Evolutionary conservation across 2,797 vertebrate species (phyloP), one percentile per base, ranked within the genome.

Genomic region (Sarcoramphus papa): DNA sequence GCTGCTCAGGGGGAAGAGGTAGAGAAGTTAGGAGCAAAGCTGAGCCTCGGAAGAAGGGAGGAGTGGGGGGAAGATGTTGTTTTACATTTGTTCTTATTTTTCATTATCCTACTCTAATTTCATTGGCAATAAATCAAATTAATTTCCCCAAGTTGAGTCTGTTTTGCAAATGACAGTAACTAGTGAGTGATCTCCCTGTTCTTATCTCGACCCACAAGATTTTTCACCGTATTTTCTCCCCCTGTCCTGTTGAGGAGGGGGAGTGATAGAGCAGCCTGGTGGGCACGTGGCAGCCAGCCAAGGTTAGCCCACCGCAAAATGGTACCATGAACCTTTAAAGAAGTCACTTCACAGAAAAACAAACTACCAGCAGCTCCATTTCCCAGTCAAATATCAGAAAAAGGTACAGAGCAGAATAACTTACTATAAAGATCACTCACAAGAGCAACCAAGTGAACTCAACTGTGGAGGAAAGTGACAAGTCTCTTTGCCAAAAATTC

Each of bases 1-100:
- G 0, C 23, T 48, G 23, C 25, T 47, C 4, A 1, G 6, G 9
- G 12, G 25, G 5, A 53, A 12, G 31, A 74, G 7, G 13, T 30
- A 68, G 24, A 73, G 17, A 84, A 50, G 33, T n/a, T 4, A 1
- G 75, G 31, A 50, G 50, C 1, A 1, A 51, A 59, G 25, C 3
- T 47, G 25, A 64, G 64, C 22, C 27, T 74, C 7, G 25, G 17
- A 70, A 85, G 63, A 81, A 76, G 24, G 8, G 6, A 48, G 7
- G 3, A 0, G 9, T 56, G 40, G 23, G 7, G 3, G 8, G 4
- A 78, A 69, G 8, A 4, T 31, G 24, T 3, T 74, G 12, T 1
- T 57, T 62, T 63, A 65, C 12, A 51, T 48, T 77, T 68, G 8
- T 15, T 67, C 25, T 88, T 62, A 40, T 62, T 85, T 59, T 14